These are phyloP conservation scores for Anser brachyrhynchus DNA, from an alignment of 2,113 vertebrate species.

Conservation along the genomic window DNA sequence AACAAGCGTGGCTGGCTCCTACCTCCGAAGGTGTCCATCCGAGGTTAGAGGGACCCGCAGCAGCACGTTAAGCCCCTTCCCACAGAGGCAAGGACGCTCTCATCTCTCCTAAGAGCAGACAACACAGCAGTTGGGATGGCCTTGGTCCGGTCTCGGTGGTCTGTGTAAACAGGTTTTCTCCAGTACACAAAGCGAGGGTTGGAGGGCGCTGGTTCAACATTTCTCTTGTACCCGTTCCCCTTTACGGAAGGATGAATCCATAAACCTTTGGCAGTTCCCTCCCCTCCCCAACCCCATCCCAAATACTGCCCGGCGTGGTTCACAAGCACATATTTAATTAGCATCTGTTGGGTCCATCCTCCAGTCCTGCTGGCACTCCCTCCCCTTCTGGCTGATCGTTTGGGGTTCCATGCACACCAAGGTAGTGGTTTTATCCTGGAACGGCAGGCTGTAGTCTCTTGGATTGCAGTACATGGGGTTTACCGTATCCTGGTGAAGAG, in stretches of 20 bases:
- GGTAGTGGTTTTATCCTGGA: slow-evolving; percentile 32
- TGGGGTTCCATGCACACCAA: slow-evolving; percentile 39
- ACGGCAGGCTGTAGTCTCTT: background rate
- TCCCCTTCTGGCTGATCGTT: background rate
- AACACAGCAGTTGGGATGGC: background rate
- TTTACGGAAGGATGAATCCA: background rate
- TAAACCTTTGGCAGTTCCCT: slow-evolving; percentile 8
- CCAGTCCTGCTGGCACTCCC: slow-evolving; percentile 16
- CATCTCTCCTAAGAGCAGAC: background rate
- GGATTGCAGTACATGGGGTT: background rate
- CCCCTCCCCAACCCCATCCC: slow-evolving; percentile 40
- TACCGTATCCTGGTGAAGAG: slow-evolving; percentile 96
- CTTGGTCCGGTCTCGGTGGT: background rate
- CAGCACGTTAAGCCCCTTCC: background rate
- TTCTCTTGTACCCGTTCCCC: slow-evolving; percentile 1
- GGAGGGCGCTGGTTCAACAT: background rate
- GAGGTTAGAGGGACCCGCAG: background rate
- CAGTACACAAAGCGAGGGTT: background rate
- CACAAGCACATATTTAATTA: slow-evolving; percentile 73
- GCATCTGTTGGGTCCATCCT: slow-evolving; percentile 26
- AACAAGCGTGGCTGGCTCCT: background rate
- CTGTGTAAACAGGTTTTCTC: background rate
- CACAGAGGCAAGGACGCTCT: background rate
- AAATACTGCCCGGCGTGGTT: slow-evolving; percentile 50
- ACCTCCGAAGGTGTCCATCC: background rate